phyloP scores from a whole-genome alignment of 2,113 vertebrate genomes.

The Thermophis baileyi region DNA sequence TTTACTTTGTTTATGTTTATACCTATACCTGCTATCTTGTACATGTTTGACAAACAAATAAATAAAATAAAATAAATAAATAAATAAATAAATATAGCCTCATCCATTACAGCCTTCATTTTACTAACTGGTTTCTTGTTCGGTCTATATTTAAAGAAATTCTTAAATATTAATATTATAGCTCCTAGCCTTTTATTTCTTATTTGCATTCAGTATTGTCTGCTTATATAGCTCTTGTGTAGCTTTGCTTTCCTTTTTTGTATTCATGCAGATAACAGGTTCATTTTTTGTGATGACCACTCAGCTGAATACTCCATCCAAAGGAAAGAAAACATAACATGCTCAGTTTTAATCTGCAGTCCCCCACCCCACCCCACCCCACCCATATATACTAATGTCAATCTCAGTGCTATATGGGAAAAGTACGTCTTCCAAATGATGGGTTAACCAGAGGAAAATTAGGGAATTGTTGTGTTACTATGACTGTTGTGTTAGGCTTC shows the following conservation, averaged over 20 bases:
- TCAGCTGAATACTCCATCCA: background rate
- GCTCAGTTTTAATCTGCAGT: background rate
- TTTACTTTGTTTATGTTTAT: no score
- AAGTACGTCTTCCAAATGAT: background rate
- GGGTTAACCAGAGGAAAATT: background rate
- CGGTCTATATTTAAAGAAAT: background rate
- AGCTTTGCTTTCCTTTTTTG: background rate
- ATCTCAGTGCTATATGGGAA: background rate
- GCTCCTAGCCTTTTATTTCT: background rate
- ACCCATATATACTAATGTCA: background rate
- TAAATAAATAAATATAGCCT: no score
- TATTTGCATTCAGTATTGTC: background rate
- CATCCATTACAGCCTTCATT: background rate
- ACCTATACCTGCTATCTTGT: no score
- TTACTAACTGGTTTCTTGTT: background rate
- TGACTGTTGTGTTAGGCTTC: background rate
- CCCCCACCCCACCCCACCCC: background rate
- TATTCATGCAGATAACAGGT: background rate
- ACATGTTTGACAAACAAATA: no score
- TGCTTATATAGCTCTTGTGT: background rate
- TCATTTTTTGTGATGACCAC: background rate
- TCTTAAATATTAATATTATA: background rate
- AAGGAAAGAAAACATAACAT: background rate
- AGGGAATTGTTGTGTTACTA: background rate
- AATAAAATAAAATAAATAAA: no score